phyloP scores from a whole-genome alignment of 2,113 vertebrate genomes.

The Silurus asotus region DNA sequence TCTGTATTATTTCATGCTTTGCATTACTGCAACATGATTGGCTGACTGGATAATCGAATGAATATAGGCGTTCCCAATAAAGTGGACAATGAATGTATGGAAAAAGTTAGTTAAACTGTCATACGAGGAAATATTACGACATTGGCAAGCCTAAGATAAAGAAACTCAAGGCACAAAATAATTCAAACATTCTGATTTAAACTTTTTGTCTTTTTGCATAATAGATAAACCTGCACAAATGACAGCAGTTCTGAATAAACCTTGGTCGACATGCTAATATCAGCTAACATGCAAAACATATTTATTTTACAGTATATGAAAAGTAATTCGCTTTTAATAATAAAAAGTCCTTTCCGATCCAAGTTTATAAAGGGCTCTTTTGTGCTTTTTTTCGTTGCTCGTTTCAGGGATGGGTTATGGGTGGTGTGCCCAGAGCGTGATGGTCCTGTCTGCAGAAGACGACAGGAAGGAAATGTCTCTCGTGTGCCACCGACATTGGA shows the following conservation, averaged over 20 bases:
- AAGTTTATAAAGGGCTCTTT: background rate
- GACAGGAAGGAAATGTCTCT: slow-evolving; percentile 91
- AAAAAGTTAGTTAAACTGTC: background rate
- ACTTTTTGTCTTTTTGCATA: background rate
- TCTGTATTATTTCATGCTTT: background rate
- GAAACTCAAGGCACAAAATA: slow-evolving; percentile 39
- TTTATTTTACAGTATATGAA: background rate
- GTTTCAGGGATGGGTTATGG: slow-evolving; percentile 57
- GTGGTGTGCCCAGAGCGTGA: slow-evolving; percentile 88
- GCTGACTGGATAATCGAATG: background rate
- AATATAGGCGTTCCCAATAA: background rate
- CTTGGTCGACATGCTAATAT: background rate
- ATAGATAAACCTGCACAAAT: background rate
- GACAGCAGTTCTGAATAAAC: slow-evolving; percentile 16
- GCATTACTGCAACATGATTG: background rate
- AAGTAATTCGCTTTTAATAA: background rate
- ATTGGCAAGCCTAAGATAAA: slow-evolving; percentile 3
- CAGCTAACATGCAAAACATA: background rate
- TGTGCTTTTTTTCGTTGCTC: background rate
- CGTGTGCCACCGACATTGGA: slow-evolving; percentile 95
- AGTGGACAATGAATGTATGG: background rate
- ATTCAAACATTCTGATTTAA: slow-evolving; percentile 22
- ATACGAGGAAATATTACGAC: slow-evolving; percentile 25
- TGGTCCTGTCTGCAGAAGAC: slow-evolving; percentile 93
- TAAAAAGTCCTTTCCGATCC: background rate